Percentiles rank a stretch among this genome's conserved stretches.
Conservation (phyloP, 2,797 vertebrate genomes). For the Muscicapa striata region DNA sequence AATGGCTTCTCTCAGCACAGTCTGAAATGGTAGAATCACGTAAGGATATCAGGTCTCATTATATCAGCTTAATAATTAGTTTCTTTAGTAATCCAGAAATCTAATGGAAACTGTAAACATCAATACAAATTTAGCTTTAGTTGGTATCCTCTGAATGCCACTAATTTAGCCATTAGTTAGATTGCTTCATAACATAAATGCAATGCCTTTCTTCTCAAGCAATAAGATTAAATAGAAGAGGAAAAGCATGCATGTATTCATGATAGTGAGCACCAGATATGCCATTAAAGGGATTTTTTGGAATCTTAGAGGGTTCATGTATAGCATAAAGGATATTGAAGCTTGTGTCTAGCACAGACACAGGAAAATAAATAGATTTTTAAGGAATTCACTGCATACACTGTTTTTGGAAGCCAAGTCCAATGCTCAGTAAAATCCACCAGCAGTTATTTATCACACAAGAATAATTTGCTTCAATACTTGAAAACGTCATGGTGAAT, state of each 20-base stretch:
- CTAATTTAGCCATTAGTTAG: constrained; percentile 46
- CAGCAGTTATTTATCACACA: constrained; percentile 8
- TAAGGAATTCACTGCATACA: not conserved
- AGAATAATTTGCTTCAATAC: constrained; percentile 15
- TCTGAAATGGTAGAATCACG: not conserved
- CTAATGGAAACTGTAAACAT: constrained; percentile 52
- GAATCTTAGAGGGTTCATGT: not conserved
- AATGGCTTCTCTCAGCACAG: not conserved
- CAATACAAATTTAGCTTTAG: constrained; percentile 46
- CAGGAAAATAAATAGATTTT: not conserved
- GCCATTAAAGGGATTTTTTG: not conserved
- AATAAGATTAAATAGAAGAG: not conserved
- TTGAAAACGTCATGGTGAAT: not conserved
- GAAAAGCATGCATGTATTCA: not conserved
- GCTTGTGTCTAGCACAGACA: not conserved
- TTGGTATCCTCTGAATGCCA: constrained; percentile 20
- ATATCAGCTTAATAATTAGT: constrained; percentile 36
- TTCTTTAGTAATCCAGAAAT: constrained; percentile 46
- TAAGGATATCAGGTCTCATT: constrained; percentile 5
- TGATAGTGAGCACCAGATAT: not conserved
- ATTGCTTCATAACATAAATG: constrained; percentile 2
- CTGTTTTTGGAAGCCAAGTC: not conserved
- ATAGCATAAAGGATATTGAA: not conserved
- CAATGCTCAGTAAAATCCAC: not conserved
- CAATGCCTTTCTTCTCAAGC: constrained; percentile 7